phyloP scores from a whole-genome alignment of 2,797 vertebrate species.

The Carapus acus region DNA sequence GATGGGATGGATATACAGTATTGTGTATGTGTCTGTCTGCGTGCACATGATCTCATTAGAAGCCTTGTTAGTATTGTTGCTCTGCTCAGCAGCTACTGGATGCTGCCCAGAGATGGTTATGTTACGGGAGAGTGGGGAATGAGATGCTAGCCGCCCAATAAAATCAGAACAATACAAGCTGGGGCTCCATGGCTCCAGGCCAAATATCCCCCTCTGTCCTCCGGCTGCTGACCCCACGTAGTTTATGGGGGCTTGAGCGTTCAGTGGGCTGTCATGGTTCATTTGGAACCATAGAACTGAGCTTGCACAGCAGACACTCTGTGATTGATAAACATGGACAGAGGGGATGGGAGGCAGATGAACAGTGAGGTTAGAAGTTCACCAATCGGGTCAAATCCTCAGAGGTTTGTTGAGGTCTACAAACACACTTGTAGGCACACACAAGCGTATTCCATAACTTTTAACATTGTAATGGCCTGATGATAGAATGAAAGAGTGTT shows the following conservation, averaged over 20 bases:
- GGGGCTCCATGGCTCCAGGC: slow-evolving; percentile 48
- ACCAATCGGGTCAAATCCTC: no score
- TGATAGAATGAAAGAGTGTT: background rate
- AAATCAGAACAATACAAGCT: slow-evolving; percentile 48
- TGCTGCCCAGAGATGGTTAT: slow-evolving; percentile 39
- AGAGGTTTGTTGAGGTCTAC: slow-evolving; percentile 27
- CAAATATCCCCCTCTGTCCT: slow-evolving; percentile 43
- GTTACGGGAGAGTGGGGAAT: slow-evolving; percentile 30
- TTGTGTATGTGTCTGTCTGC: background rate
- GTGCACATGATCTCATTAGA: slow-evolving; percentile 22
- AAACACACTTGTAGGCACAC: slow-evolving; percentile 25
- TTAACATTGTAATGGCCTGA: background rate
- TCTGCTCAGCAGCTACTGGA: slow-evolving; percentile 37
- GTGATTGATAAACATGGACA: slow-evolving; percentile 63
- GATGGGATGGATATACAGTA: no score
- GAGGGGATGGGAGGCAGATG: slow-evolving; percentile 28
- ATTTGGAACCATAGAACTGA: slow-evolving; percentile 66
- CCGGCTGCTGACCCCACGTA: slow-evolving; percentile 65
- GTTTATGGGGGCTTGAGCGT: slow-evolving; percentile 65
- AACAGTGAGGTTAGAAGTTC: slow-evolving; percentile 37
- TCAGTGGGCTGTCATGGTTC: slow-evolving; percentile 66
- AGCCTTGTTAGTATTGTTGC: slow-evolving; percentile 16
- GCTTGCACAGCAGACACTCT: slow-evolving; percentile 62
- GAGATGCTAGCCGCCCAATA: slow-evolving; percentile 41
- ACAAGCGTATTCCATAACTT: background rate